These are phyloP conservation scores for Pedetes capensis DNA, from an alignment of 2,113 vertebrate genomes.

Conservation along the genomic window DNA sequence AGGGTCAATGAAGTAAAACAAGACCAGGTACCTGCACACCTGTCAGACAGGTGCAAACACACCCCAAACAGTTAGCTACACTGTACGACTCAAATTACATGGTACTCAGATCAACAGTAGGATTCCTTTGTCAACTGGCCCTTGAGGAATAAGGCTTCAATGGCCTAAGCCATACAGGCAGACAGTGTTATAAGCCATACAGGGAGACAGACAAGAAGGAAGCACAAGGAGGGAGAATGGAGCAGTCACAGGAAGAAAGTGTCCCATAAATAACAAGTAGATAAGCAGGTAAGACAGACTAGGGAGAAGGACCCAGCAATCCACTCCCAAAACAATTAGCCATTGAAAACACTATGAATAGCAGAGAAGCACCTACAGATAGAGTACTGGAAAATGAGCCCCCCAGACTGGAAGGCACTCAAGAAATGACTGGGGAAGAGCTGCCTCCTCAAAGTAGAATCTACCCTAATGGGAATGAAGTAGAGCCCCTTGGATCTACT, in stretches of 20 bases:
- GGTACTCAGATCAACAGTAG: neutral
- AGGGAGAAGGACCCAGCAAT: too few relatives aligned
- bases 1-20: neutral
- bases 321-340: too few relatives aligned
- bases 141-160: accelerated
- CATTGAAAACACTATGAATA: too few relatives aligned
- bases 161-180: neutral
- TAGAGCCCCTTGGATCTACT: too few relatives aligned
- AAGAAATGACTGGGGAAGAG: too few relatives aligned
- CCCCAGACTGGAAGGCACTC: too few relatives aligned
- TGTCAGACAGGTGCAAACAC: too few relatives aligned
- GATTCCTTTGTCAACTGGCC: neutral
- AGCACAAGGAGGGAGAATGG: neutral
- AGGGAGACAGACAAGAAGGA: neutral
- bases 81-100: accelerated
- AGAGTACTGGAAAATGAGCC: too few relatives aligned
- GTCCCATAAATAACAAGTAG: neutral
- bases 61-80: neutral
- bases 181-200: neutral
- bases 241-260: neutral
- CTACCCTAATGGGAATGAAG: too few relatives aligned
- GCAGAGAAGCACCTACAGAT: too few relatives aligned
- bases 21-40: neutral
- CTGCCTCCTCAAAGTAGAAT: too few relatives aligned
- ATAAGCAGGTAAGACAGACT: neutral